A percentile compares a stretch with the other conserved stretches of the same genome.
Evolutionary conservation across 2,113 vertebrate genomes (phyloP).

Genomic region (Varanus komodoensis): DNA sequence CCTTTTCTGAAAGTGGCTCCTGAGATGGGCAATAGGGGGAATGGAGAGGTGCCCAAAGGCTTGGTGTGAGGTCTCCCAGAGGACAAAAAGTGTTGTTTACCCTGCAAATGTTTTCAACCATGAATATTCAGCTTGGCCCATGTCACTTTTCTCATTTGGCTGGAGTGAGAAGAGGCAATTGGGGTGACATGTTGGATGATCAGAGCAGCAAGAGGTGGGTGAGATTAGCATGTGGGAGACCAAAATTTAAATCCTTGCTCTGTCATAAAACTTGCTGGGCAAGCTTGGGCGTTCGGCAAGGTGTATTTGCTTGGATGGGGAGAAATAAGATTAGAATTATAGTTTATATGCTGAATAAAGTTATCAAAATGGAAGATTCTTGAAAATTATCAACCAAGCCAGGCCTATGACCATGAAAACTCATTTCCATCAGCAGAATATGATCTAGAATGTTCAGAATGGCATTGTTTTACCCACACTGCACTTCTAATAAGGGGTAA

Average conservation of each 20-base stretch:
- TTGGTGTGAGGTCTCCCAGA: too few relatives aligned
- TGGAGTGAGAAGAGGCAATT: neutral
- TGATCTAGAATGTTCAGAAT: neutral
- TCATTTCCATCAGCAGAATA: neutral
- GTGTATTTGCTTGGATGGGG: neutral
- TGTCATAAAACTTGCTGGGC: neutral
- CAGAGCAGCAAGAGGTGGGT: too few relatives aligned
- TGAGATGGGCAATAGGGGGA: neutral
- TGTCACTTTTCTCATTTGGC: neutral
- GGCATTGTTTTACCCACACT: too few relatives aligned
- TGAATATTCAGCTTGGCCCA: neutral
- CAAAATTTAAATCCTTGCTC: neutral
- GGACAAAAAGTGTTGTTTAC: neutral
- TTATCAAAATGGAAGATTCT: neutral
- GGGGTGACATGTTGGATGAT: neutral
- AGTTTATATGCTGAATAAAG: neutral
- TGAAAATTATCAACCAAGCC: neutral
- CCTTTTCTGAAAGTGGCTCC: neutral
- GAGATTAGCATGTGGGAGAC: neutral
- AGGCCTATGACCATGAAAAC: neutral
- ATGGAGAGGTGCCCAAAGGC: neutral
- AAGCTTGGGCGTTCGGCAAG: neutral
- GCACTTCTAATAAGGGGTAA: neutral
- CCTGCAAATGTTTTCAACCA: neutral
- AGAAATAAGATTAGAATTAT: neutral